These are phyloP conservation scores for Philonicus albiceps DNA, from an alignment of 2,888 invertebrate species.

Conservation along the genomic window DNA sequence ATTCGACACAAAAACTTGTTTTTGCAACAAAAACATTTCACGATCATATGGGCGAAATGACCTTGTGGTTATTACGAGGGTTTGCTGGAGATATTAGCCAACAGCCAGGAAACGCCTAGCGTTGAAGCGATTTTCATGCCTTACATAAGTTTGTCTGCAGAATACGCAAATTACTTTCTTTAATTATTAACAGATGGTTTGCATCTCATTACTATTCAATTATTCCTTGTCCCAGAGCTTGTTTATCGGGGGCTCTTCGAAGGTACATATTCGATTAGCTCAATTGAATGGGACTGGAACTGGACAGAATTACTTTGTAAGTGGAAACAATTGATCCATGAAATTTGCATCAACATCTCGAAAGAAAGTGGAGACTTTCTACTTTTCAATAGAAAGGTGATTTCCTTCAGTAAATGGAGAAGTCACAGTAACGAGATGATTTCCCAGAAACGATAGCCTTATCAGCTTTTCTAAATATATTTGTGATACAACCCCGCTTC, in stretches of 20 bases:
- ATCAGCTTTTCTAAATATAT: neutral
- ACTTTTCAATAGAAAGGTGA: neutral
- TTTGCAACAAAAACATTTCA: neutral
- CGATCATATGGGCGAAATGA: neutral
- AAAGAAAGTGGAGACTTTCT: constrained; percentile 7
- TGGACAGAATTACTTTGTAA: neutral
- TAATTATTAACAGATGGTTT: neutral
- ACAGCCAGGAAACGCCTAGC: neutral
- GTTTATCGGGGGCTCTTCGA: neutral
- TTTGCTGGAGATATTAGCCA: neutral
- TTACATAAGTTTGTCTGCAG: neutral
- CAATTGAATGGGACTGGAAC: neutral
- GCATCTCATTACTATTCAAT: neutral
- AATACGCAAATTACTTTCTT: neutral
- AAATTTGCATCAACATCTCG: neutral
- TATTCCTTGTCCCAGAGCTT: neutral
- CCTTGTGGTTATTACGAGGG: neutral
- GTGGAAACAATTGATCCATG: neutral
- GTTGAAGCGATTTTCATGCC: neutral
- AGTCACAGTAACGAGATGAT: neutral
- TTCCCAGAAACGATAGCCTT: neutral
- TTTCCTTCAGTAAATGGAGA: neutral
- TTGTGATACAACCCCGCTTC: neutral
- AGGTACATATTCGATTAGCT: neutral
- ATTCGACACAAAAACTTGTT: neutral